These are phyloP conservation scores for Aspidiotus rigidus DNA, from an alignment of 2,888 invertebrate species.

Conservation along the genomic window DNA sequence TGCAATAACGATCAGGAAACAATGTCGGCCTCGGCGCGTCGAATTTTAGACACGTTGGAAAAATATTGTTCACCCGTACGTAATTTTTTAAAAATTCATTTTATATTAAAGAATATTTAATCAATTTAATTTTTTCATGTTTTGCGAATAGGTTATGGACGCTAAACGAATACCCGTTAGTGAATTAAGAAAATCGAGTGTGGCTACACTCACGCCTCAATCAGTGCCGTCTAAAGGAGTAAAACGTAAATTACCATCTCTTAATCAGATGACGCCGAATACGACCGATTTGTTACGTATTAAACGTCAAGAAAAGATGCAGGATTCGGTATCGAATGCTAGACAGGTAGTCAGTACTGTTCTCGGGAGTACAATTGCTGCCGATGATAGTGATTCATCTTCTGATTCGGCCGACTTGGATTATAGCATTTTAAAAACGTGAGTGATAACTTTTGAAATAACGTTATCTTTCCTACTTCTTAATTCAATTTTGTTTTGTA, in stretches of 20 bases:
- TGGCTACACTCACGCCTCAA: neutral
- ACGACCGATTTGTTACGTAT: slow-evolving; percentile 55
- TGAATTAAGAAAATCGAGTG: slow-evolving; percentile 12
- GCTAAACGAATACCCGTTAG: slow-evolving; percentile 38
- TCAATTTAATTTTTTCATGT: neutral
- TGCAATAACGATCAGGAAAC: slow-evolving; percentile 26
- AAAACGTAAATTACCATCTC: slow-evolving; percentile 36
- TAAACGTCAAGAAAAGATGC: slow-evolving; percentile 52
- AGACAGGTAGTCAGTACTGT: slow-evolving; percentile 49
- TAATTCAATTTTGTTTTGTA: neutral
- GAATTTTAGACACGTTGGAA: slow-evolving; percentile 69
- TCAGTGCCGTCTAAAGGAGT: slow-evolving; percentile 30
- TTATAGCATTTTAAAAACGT: slow-evolving; percentile 13
- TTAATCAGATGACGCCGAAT: slow-evolving; percentile 47
- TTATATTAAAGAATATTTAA: neutral
- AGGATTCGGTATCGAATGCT: slow-evolving; percentile 53
- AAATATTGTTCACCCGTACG: slow-evolving; percentile 67
- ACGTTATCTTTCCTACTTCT: neutral
- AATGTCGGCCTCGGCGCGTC: slow-evolving; percentile 60
- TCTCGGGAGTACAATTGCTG: slow-evolving; percentile 7
- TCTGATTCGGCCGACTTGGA: slow-evolving; percentile 27
- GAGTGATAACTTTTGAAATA: slow-evolving; percentile 1
- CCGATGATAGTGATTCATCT: slow-evolving; percentile 16
- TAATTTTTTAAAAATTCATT: neutral
- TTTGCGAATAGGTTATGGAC: slow-evolving; percentile 36